Conservation (phyloP, 2,797 vertebrate species). For the Myotis daubentonii region DNA sequence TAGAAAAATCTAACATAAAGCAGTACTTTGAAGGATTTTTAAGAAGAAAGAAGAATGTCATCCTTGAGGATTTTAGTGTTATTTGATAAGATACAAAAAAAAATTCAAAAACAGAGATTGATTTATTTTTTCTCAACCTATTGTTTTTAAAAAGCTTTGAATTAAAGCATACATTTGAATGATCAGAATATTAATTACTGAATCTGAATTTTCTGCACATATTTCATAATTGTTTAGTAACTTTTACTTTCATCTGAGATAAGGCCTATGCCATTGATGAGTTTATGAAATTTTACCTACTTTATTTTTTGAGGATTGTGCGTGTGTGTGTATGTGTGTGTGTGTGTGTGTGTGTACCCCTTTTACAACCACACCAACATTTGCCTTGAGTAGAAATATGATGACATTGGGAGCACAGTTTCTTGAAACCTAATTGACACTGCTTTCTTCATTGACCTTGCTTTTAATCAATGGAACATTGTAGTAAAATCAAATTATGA, state of each 20-base stretch:
- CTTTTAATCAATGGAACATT: neutral
- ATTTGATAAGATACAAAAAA: neutral
- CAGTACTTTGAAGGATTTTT: neutral
- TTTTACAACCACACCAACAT: neutral
- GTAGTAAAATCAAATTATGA: neutral
- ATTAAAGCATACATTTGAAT: neutral
- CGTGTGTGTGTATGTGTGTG: neutral
- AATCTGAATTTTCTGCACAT: neutral
- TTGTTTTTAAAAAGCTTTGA: neutral
- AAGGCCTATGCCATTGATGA: neutral
- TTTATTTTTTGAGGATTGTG: neutral
- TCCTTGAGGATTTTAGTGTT: neutral
- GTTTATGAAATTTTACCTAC: neutral
- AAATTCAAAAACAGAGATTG: neutral
- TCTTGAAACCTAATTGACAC: neutral
- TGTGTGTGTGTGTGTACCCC: neutral
- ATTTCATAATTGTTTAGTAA: neutral
- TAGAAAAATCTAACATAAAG: neutral
- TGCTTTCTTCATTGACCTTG: neutral
- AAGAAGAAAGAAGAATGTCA: neutral
- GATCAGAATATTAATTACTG: neutral
- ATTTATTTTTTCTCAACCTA: neutral
- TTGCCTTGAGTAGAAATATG: neutral
- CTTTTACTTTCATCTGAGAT: neutral
- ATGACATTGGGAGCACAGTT: neutral